Base-by-base conservation (phyloP, 2,888 invertebrate species). In the Rhagophthalmus giganteus region DNA sequence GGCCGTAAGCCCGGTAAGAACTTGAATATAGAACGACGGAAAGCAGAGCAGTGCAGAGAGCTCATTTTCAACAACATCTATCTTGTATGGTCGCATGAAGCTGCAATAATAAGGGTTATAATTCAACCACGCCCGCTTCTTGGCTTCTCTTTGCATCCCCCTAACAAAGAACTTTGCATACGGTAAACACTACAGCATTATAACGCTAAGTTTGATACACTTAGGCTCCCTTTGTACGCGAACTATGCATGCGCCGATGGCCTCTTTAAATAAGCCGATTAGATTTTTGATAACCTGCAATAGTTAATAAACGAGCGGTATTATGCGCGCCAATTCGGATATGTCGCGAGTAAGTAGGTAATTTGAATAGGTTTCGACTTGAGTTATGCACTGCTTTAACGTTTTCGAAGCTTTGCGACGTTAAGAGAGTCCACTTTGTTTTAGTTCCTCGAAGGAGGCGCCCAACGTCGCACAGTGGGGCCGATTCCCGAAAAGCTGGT, bases 21-120 rank as follows among this genome's bases (percentile, higher is more conserved):
- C 40, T 47, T 34, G 48, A 48, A 55, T 55, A 44, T 52, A 39
- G 48, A 48, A 55, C 33, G 47, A 38, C 50, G 38, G 41, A 49
- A 52, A 45, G 49, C 40, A 51, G 50, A 57, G 42, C 52, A 54
- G 58, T 61, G 63, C 50, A 62, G 66, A 65, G 66, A 70, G 67
- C 70, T 72, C 71, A 71, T 72, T 71, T 71, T 64, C 64, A 64
- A 65, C 67, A 65, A 64, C 70, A 72, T 73, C 63, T 67, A 70
- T 73, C 71, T 73, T 71, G 68, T 69, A 70, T 70, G 70, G 69
- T 70, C 67, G 64, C 67, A 66, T 65, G 65, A 66, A 67, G 68
- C 66, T 65, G 72, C 71, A 72, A 72, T 72, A 73, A 72, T 73
- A 73, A 71, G 64, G 67, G 69, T 66, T 62, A 72, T 72, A 71